Conservation (phyloP, 2,888 invertebrate genomes). For the Nomada lathburiana region DNA sequence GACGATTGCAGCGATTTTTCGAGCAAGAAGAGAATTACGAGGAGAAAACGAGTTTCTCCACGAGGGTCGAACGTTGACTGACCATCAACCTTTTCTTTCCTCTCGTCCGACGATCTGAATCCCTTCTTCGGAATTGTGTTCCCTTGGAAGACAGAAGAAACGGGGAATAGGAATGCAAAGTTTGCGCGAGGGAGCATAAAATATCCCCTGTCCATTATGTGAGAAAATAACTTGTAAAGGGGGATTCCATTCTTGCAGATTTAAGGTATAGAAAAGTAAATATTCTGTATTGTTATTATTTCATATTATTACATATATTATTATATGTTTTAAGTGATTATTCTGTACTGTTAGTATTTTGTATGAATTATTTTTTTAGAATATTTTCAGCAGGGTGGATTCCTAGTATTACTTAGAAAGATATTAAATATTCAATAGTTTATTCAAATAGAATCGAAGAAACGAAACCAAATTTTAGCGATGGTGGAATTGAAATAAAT, state of each 20-base stretch:
- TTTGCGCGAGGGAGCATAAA: background rate
- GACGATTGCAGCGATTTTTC: constrained; percentile 42
- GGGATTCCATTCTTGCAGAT: background rate
- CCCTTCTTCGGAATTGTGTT: background rate
- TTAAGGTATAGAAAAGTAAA: too few species aligned
- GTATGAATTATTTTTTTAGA: too few species aligned
- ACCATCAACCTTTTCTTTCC: constrained; percentile 22
- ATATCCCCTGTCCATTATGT: background rate
- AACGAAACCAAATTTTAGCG: too few species aligned
- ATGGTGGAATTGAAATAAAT: too few species aligned
- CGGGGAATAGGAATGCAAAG: background rate
- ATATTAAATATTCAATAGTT: too few species aligned
- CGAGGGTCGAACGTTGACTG: constrained; percentile 27
- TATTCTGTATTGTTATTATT: too few species aligned
- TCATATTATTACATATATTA: too few species aligned
- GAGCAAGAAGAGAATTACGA: constrained; percentile 25
- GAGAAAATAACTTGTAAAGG: background rate
- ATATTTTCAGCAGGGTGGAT: too few species aligned
- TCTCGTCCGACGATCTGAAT: constrained; percentile 35
- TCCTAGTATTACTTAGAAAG: too few species aligned
- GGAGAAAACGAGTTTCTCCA: background rate
- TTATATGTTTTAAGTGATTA: too few species aligned
- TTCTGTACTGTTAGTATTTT: too few species aligned
- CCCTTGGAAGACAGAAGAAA: background rate
- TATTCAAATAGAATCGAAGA: too few species aligned